Base-by-base conservation (phyloP, 2,888 invertebrate species). In the Lamellibrachia satsuma region DNA sequence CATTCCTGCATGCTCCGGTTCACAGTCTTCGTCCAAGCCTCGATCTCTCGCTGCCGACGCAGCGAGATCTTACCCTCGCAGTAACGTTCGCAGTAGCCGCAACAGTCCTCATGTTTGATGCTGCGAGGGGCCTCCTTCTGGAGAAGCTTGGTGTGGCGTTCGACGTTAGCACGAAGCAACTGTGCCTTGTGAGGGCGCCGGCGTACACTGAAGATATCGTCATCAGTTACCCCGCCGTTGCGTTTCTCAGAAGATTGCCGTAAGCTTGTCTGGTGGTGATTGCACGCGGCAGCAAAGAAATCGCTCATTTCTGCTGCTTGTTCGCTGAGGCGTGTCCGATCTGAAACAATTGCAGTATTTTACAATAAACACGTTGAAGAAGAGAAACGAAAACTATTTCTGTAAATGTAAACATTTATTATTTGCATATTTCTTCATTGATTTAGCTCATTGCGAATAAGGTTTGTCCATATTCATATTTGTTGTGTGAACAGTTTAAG, bases 81-180 rank as follows among this genome's bases (percentile, higher is more conserved):
- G 92, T 92, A 60, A 3, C 55, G 57, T 8, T 92, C 92, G 39
- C 92, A 92, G 92, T 90, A 92, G 52, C 52, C 52, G 55, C 92
- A 92, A 52, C 92, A 92, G 92, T 92, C 92, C 15, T 92, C 92
- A 27, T 57, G 60, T 8, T 9, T 39, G 52, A 52, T 52, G 52
- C 60, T 90, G 2, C 92, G 90, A 0, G 11, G 90, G 75, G 52
- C 7, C 7, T 55, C 91, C 27, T 91, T 52, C 52, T 27, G 27
- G 15, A 52, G 52, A 4, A 91, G 91, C 27, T 9, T 8, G 3
- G 91, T 91, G 91, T 91, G 91, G 8, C 55, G 52, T 39, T 55
- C 27, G 1, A 91, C 91, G 27, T 55, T 52, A 6, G 22, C 91
- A 11, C 75, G 75, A 22, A 75, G 75, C 75, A 75, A 22, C 75